A percentile compares a stretch with the other conserved stretches of the same genome.
phyloP scores from a whole-genome alignment of 2,113 vertebrate genomes.

The Sapajus apella region DNA sequence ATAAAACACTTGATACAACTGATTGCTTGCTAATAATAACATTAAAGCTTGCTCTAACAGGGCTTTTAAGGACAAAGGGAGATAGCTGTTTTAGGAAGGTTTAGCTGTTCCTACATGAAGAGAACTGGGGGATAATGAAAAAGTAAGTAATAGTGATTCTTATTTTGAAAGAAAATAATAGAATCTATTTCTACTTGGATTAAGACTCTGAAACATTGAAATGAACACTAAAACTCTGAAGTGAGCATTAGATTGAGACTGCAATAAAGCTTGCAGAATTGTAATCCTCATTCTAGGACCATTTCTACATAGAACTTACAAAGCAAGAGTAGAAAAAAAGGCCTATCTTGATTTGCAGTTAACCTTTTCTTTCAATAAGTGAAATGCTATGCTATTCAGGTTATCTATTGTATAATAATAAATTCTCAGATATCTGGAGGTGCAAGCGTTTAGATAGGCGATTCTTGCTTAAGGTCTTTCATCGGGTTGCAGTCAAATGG shows the following conservation, averaged over 20 bases:
- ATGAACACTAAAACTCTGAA: not conserved
- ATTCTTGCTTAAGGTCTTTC: not conserved
- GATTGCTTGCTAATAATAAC: not conserved
- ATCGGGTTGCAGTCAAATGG: not conserved
- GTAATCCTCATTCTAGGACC: not conserved
- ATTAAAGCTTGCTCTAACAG: not conserved
- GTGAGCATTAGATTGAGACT: not conserved
- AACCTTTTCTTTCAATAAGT: not conserved
- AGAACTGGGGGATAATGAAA: not conserved
- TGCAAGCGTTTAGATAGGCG: not conserved
- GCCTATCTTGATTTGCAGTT: not conserved
- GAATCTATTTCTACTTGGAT: not conserved
- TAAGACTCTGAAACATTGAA: not conserved
- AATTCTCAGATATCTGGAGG: not conserved
- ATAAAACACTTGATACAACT: not conserved
- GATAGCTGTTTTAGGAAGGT: not conserved
- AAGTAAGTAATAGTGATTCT: not conserved
- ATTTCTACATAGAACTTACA: not conserved
- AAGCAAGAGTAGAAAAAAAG: not conserved
- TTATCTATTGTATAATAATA: not conserved
- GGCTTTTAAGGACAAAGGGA: not conserved
- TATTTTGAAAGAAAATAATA: conserved; percentile 10
- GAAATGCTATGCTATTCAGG: not conserved
- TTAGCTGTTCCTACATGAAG: not conserved
- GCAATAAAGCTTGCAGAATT: not conserved